A percentile compares a stretch with the other conserved stretches of the same genome.
Conservation (phyloP, 1,140 invertebrate genomes). For the Panagrolaimus sp. region DNA sequence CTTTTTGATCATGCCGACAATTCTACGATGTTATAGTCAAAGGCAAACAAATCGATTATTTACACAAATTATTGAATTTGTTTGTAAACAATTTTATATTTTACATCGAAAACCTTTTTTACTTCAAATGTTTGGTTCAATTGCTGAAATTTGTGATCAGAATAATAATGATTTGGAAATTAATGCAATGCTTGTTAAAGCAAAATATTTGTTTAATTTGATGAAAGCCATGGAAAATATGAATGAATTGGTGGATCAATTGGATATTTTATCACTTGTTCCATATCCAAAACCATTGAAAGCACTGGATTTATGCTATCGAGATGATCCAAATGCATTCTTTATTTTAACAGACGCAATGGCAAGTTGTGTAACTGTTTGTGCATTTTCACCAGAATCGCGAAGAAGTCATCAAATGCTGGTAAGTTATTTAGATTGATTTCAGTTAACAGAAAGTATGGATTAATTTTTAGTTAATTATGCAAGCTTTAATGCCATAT, state of each 20-base stretch:
- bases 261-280: constrained; percentile 89
- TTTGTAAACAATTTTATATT: constrained; percentile 95
- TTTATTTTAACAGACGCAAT: constrained; percentile 81
- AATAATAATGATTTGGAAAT: constrained; percentile 58
- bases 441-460: constrained; percentile 12
- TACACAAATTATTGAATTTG: constrained; percentile 89
- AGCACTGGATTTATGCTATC: constrained; percentile 93
- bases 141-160: constrained; percentile 83
- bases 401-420: constrained; percentile 94
- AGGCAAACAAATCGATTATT: constrained; percentile 89
- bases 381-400: constrained; percentile 91
- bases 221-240: constrained; percentile 65
- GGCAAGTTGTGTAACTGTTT: constrained; percentile 89
- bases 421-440: constrained; percentile 55
- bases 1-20: constrained; percentile 89
- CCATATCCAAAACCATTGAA: constrained; percentile 90
- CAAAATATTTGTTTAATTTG: constrained; percentile 71
- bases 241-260: constrained; percentile 68
- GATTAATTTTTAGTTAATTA: constrained; percentile 70
- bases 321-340: constrained; percentile 88
- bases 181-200: constrained; percentile 59
- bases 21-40: constrained; percentile 90
- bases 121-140: constrained; percentile 91
- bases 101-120: constrained; percentile 94
- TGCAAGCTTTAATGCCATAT: constrained; percentile 90